phyloP scores from a whole-genome alignment of 92 coral and sea anemone species.

The Heliopora coerulea region DNA sequence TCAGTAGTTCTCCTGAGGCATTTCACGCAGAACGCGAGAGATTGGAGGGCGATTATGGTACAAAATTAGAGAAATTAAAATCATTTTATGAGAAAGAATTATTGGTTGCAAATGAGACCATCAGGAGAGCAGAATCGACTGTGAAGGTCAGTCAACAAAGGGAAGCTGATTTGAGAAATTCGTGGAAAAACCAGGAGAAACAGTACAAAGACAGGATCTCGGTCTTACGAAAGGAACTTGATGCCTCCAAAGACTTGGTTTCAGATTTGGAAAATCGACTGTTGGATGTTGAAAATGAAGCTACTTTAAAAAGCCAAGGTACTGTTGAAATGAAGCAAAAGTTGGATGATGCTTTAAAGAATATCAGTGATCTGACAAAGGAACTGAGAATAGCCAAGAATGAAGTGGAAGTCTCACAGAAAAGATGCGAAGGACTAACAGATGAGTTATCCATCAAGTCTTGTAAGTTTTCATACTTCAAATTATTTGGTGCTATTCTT shows the following conservation, averaged over 20 bases:
- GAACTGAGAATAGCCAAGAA: constrained; percentile 66
- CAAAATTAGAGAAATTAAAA: constrained; percentile 78
- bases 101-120: constrained; percentile 60
- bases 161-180: constrained; percentile 63
- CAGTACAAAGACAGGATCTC: constrained; percentile 91
- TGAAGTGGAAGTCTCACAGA: constrained; percentile 65
- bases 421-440: constrained; percentile 74
- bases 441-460: constrained; percentile 76
- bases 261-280: constrained; percentile 59
- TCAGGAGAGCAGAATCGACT: constrained; percentile 51
- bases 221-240: constrained; percentile 71
- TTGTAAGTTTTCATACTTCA: constrained; percentile 58
- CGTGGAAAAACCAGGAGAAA: constrained; percentile 86
- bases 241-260: constrained; percentile 64
- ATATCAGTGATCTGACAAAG: constrained; percentile 60
- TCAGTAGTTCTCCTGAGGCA: constrained; percentile 54
- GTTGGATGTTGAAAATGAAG: constrained; percentile 57
- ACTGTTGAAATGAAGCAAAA: constrained; percentile 53
- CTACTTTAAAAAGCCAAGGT: constrained; percentile 53
- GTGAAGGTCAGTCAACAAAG: constrained; percentile 64
- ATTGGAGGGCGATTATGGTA: constrained; percentile 78
- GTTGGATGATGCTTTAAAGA: constrained; percentile 61
- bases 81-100: constrained; percentile 86
- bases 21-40: constrained; percentile 64
- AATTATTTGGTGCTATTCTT: too few species aligned